Base-by-base conservation (phyloP, 1,140 invertebrate genomes). In the Lineus longissimus region DNA sequence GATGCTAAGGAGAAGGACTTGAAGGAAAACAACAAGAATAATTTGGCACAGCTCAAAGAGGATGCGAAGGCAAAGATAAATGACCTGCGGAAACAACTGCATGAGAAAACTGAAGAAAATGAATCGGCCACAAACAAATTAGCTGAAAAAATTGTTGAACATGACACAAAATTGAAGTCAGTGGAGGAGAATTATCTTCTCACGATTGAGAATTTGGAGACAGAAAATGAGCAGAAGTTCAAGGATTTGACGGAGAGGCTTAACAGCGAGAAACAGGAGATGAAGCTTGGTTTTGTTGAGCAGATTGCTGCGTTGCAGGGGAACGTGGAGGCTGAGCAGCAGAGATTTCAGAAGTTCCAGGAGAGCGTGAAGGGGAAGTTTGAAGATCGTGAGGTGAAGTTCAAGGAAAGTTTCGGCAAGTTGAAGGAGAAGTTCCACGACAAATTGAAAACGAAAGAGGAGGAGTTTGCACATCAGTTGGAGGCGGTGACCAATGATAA, bases 371-470 rank as follows among this genome's bases (percentile, higher is more conserved):
- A 70, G 13, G 67, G 43, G 19, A 69, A 74, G 51, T 73, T 73
- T 41, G 40, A 55, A 0, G 58, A 60, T 19, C 33, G 73, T 9
- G 72, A 76, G 56, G 66, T 63, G 22, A 73, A 70, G 40, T 57
- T 76, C 6, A 65, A 76, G 55, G 68, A 66, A 31, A 73, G 67
- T 31, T 57, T 76, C 2, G 62, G 45, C 1, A 68, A 55, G n/a
- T 66, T 73, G 63, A 70, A 73, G 31, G 54, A 60, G 11, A 68
- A 68, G 17, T 63, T 74, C 23, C 51, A 61, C 1, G 62, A 70
- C 6, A 61, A 69, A 56, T 54, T 65, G 62, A 64, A 64, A 54
- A 57, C 65, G 1, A 74, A 73, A 61, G 67, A 68, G 31, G 69
- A 74, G 30, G 69, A 74, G 29, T 59, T 73, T 25, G 70, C 59